Evolutionary conservation across 2,888 invertebrate genomes (phyloP).

Genomic region (Rhagonycha lutea): DNA sequence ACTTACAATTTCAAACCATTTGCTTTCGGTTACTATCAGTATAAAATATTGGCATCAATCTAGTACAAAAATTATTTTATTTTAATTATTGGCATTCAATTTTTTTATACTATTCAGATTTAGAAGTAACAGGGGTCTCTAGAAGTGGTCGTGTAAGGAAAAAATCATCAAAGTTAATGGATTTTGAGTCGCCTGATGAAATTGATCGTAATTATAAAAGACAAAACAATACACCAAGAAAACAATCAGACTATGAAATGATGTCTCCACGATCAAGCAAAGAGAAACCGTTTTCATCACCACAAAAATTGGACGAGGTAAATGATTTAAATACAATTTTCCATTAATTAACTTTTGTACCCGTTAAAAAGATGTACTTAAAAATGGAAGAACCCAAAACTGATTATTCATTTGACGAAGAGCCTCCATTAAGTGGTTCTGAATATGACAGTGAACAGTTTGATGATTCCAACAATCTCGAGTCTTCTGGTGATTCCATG

Average conservation of each 20-base stretch:
- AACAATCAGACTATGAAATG: slow-evolving; percentile 31
- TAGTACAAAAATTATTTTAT: too few species aligned
- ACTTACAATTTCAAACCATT: neutral
- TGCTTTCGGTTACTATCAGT: too few species aligned
- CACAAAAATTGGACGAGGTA: slow-evolving; percentile 40
- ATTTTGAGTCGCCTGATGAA: slow-evolving; percentile 91
- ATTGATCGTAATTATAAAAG: slow-evolving; percentile 67
- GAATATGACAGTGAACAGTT: slow-evolving; percentile 52
- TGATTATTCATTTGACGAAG: slow-evolving; percentile 42
- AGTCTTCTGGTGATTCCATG: slow-evolving; percentile 49
- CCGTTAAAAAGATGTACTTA: slow-evolving; percentile 3
- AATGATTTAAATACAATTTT: neutral
- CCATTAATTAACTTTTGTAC: neutral
- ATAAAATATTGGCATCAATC: too few species aligned
- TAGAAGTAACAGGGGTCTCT: slow-evolving; percentile 85
- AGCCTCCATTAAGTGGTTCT: slow-evolving; percentile 50
- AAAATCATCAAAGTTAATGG: slow-evolving; percentile 92
- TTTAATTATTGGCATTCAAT: neutral
- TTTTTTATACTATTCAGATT: slow-evolving; percentile 56
- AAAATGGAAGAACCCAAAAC: slow-evolving; percentile 30
- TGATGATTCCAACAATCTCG: slow-evolving; percentile 44
- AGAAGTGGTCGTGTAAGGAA: slow-evolving; percentile 89
- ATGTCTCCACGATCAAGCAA: slow-evolving; percentile 30
- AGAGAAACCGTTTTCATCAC: slow-evolving; percentile 23
- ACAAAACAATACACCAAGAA: slow-evolving; percentile 52